Evolutionary conservation across 2,113 vertebrate species (phyloP).

Genomic region (Lophura nycthemera): DNA sequence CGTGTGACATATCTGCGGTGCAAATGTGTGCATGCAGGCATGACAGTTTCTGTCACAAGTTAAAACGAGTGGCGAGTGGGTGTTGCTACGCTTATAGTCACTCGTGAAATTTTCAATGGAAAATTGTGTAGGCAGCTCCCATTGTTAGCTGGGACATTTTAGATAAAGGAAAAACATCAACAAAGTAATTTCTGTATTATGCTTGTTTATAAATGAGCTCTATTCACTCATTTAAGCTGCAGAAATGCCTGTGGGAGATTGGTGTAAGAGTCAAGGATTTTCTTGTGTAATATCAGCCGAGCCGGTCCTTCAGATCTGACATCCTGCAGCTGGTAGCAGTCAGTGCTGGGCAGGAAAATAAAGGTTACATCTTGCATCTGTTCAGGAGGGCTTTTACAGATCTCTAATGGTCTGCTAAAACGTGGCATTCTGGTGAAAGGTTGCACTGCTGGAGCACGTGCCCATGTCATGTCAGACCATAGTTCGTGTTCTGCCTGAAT

Average conservation of each 20-base stretch:
- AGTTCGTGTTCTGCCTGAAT: neutral
- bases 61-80: conserved; percentile 66
- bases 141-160: conserved; percentile 63
- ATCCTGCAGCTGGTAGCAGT: neutral
- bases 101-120: conserved; percentile 70
- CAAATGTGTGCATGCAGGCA: conserved; percentile 68
- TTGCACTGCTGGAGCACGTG: neutral
- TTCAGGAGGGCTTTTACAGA: neutral
- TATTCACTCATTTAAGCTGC: conserved; percentile 3
- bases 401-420: neutral
- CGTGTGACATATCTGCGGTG: conserved; percentile 56
- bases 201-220: conserved; percentile 52
- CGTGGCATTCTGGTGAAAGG: fast-evolving
- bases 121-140: conserved; percentile 68
- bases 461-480: neutral
- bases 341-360: fast-evolving
- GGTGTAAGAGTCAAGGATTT: neutral
- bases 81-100: conserved; percentile 59
- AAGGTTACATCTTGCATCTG: neutral
- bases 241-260: neutral
- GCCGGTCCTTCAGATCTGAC: neutral
- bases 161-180: conserved; percentile 65
- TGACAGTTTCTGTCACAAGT: conserved; percentile 73
- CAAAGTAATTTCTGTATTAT: conserved; percentile 53
- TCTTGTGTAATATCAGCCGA: neutral